Evolutionary conservation across 2,888 invertebrate species (phyloP), one percentile per base, ranked within the genome.

Genomic region (Caenorhabditis sp.): DNA sequence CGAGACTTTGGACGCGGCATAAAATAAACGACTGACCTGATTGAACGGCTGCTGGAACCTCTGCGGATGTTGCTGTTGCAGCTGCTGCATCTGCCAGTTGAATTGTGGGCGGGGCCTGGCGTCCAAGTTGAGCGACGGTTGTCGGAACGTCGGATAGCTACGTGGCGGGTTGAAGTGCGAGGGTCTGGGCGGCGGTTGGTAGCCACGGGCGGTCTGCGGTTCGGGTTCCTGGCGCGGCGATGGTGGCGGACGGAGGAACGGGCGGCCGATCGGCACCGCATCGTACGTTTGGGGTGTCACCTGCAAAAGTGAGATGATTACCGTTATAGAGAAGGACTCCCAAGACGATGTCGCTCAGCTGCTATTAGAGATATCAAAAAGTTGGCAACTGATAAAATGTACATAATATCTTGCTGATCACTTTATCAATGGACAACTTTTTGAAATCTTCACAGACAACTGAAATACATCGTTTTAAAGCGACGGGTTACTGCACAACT

Each of bases 31-130:
- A 41, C 35, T 13, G 8, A 43, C 17, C 30, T 11, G 27, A 13
- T 13, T 3, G 35, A 35, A 35, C 35, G 35, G 30, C 6, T 30
- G 30, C 30, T 30, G 30, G 45, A 78, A 78, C 24, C 72, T 35
- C 48, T 68, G 68, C 13, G 78, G 78, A 59, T 78, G 63, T 20
- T 78, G 78, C 15, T 78, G 58, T 11, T 78, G 78, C 6, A 78
- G 41, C 43, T 78, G 78, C 24, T 72, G 73, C 78, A 78, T 72
- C 46, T 73, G 78, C 78, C 78, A 78, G 22, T 78, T 73, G 52
- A 52, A 58, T 1, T 30, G 27, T 20, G 37, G 26, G 32, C 45
- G 35, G 11, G 37, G 59, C 15, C 55, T 17, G 20, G 26, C 20
- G 13, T 62, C 56, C 2, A 75, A 20, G 24, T 63, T 75, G 3